Percentiles rank a stretch among this genome's conserved stretches.
These are phyloP conservation scores for Chelon labrosus DNA, from an alignment of 2,797 vertebrate genomes.

Conservation along the genomic window DNA sequence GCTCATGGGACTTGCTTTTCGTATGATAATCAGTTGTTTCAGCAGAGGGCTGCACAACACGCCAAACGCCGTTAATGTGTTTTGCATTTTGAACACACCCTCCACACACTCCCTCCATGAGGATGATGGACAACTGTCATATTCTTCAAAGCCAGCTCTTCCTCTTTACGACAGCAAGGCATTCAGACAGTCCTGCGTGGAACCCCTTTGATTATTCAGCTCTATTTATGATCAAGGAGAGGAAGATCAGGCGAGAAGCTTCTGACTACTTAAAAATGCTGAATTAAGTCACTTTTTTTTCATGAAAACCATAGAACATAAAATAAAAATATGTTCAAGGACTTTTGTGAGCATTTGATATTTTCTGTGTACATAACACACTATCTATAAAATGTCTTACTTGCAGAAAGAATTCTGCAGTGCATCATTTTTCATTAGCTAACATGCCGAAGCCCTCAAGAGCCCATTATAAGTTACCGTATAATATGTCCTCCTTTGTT, in stretches of 20 bases:
- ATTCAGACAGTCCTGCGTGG: conserved; percentile 1
- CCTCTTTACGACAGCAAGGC: conserved; percentile 6
- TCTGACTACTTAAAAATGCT: conserved; percentile 27
- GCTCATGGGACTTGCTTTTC: conserved; percentile 29
- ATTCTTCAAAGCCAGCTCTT: conserved; percentile 38
- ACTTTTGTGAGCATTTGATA: conserved; percentile 14
- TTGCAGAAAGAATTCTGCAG: background rate
- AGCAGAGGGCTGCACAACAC: conserved; percentile 4
- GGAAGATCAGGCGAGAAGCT: conserved; percentile 24
- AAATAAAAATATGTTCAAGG: background rate
- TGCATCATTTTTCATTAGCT: background rate
- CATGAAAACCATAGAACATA: background rate
- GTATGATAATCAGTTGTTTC: conserved; percentile 56
- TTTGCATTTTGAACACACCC: conserved; percentile 47
- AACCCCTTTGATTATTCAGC: conserved; percentile 20
- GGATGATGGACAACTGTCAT: conserved; percentile 26
- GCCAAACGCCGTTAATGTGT: conserved; percentile 2
- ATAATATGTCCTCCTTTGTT: conserved; percentile 13
- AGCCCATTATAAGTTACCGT: background rate
- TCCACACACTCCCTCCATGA: background rate
- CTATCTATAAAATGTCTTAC: background rate
- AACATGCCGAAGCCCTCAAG: background rate
- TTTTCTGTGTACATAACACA: background rate
- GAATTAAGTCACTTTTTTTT: conserved; percentile 15
- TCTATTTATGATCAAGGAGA: conserved; percentile 39